These are phyloP conservation scores for Nudaria mundana DNA, from an alignment of 2,888 invertebrate genomes.

Conservation along the genomic window DNA sequence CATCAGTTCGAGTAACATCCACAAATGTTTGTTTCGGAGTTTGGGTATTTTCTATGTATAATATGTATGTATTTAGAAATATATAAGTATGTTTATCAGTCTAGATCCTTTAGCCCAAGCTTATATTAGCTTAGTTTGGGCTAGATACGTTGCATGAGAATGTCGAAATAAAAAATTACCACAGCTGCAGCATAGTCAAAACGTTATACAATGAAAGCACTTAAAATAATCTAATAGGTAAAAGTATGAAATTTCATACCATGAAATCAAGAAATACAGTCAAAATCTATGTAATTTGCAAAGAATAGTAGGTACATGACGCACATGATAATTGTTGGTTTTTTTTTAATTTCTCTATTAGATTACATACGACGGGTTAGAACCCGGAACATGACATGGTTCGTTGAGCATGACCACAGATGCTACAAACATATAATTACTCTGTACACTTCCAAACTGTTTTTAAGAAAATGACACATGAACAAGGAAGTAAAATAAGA, in stretches of 20 bases:
- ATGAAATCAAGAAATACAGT: neutral
- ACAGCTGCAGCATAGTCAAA: no score
- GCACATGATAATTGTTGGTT: slow-evolving; percentile 4
- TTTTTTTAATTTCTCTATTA: slow-evolving; percentile 14
- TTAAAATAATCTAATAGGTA: no score
- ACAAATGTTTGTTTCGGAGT: no score
- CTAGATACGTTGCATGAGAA: no score
- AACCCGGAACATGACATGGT: slow-evolving; percentile 20
- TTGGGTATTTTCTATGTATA: no score
- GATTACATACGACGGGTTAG: slow-evolving; percentile 8
- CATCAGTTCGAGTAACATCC: no score
- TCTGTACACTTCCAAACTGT: neutral
- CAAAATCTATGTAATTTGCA: neutral
- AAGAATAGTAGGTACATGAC: slow-evolving; percentile 7
- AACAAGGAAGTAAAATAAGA: neutral
- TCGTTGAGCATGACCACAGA: slow-evolving; percentile 19
- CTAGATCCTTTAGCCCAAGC: no score
- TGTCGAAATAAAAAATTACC: no score
- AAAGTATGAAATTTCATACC: neutral
- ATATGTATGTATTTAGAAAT: no score
- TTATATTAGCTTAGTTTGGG: no score
- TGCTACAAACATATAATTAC: neutral
- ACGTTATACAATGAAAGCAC: no score
- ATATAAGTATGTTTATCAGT: no score
- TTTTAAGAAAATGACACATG: neutral